Conservation (phyloP, 2,797 vertebrate species). For the Ctenosaura bakeri region DNA sequence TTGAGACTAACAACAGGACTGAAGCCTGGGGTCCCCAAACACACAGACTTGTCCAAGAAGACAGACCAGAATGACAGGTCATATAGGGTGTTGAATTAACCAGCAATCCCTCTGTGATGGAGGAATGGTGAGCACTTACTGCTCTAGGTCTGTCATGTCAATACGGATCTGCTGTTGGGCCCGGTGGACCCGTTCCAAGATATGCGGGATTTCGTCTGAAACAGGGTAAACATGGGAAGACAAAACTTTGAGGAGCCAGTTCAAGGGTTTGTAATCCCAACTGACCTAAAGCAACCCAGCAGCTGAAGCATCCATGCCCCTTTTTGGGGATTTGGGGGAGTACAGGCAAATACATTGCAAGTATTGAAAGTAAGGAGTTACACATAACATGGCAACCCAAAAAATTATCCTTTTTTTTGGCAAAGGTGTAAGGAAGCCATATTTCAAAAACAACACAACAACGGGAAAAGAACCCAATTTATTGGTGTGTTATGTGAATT, state of each 20-base stretch:
- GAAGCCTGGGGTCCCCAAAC: too few relatives aligned
- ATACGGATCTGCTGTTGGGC: conserved; percentile 76
- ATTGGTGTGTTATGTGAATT: too few relatives aligned
- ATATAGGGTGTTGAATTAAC: not conserved
- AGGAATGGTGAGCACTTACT: conserved; percentile 73
- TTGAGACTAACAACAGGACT: too few relatives aligned
- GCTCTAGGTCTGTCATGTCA: conserved; percentile 83
- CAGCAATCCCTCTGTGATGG: not conserved
- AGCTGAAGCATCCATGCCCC: not conserved
- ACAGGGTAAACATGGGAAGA: not conserved
- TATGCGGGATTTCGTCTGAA: conserved; percentile 86
- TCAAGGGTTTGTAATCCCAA: not conserved
- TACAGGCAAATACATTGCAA: too few relatives aligned
- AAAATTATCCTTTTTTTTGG: too few relatives aligned
- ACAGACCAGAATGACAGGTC: not conserved
- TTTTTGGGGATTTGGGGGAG: too few relatives aligned
- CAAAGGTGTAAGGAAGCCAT: too few relatives aligned
- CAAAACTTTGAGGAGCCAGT: too few relatives aligned
- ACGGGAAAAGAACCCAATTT: too few relatives aligned
- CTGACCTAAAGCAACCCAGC: not conserved
- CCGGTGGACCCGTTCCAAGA: conserved; percentile 82
- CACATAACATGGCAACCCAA: too few relatives aligned
- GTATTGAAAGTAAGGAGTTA: too few relatives aligned
- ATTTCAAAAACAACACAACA: too few relatives aligned
- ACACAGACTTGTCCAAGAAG: not conserved